Evolutionary conservation across 2,113 vertebrate species (phyloP).

Genomic region (Tetrax tetrax): DNA sequence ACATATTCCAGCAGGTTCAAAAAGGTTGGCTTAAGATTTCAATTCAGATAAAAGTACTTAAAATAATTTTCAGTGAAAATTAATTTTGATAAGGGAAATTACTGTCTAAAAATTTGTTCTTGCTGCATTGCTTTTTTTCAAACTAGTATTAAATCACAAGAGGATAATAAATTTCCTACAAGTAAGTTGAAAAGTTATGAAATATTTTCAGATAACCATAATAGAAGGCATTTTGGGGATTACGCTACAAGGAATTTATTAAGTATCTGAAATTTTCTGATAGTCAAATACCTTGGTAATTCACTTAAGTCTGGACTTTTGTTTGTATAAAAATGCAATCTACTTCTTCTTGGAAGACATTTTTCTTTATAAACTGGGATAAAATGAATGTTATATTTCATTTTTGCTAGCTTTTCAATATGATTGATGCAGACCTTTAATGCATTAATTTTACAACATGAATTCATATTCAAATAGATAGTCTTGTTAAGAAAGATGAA

Average conservation of each 20-base stretch:
- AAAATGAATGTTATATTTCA: constrained; percentile 50
- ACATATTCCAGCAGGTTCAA: background rate
- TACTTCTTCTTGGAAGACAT: background rate
- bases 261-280: constrained; percentile 15
- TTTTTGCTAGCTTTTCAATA: constrained; percentile 62
- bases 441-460: constrained; percentile 45
- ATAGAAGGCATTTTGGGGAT: background rate
- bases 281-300: constrained; percentile 19
- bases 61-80: constrained; percentile 31
- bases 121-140: background rate
- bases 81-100: constrained; percentile 32
- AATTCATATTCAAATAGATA: constrained; percentile 52
- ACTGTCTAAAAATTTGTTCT: background rate
- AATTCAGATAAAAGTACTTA: background rate
- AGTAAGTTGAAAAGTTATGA: constrained; percentile 7
- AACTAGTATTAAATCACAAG: background rate
- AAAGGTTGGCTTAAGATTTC: background rate
- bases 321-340: constrained; percentile 43
- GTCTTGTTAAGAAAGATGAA: constrained; percentile 48
- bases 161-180: constrained; percentile 5
- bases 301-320: constrained; percentile 9
- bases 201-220: background rate
- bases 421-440: constrained; percentile 54
- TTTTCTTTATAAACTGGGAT: constrained; percentile 33
- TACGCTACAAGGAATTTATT: background rate